Evolutionary conservation across 2,797 vertebrate species (phyloP).

Genomic region (Clarias laeviceps): DNA sequence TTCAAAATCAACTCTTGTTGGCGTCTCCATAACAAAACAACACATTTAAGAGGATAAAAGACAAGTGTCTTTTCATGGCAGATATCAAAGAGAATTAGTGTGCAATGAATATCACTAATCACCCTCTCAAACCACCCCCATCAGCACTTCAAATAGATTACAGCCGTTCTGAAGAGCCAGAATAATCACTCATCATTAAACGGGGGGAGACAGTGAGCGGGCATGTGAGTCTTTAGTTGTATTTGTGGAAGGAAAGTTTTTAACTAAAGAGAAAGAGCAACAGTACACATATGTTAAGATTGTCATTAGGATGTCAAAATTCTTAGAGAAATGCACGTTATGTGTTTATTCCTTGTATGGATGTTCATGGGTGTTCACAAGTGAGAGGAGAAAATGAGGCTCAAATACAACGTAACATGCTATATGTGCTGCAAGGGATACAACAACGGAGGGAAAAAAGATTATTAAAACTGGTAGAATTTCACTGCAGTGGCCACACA

Average conservation of each 20-base stretch:
- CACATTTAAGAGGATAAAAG: constrained; percentile 52
- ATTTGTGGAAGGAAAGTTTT: constrained; percentile 34
- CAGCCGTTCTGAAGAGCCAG: constrained; percentile 48
- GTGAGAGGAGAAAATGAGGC: constrained; percentile 36
- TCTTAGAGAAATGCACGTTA: neutral
- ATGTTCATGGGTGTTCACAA: constrained; percentile 29
- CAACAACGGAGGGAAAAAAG: constrained; percentile 55
- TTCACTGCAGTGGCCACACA: constrained; percentile 49
- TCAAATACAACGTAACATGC: constrained; percentile 49
- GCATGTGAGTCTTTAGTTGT: constrained; percentile 8
- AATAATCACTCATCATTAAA: constrained; percentile 57
- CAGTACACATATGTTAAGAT: constrained; percentile 27
- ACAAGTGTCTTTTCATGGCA: constrained; percentile 54
- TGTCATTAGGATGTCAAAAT: constrained; percentile 22
- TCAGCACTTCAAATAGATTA: constrained; percentile 57
- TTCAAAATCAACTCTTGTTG: constrained; percentile 33
- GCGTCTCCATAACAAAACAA: constrained; percentile 45
- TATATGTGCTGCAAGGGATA: constrained; percentile 40
- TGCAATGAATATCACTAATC: constrained; percentile 57
- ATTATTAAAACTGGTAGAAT: constrained; percentile 43
- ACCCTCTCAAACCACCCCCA: constrained; percentile 54
- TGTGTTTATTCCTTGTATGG: neutral
- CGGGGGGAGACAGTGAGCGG: constrained; percentile 30
- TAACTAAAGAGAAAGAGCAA: constrained; percentile 24
- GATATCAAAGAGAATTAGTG: constrained; percentile 58